Base-by-base conservation (phyloP, 1,140 invertebrate genomes). In the Lepeophtheirus salmonis region DNA sequence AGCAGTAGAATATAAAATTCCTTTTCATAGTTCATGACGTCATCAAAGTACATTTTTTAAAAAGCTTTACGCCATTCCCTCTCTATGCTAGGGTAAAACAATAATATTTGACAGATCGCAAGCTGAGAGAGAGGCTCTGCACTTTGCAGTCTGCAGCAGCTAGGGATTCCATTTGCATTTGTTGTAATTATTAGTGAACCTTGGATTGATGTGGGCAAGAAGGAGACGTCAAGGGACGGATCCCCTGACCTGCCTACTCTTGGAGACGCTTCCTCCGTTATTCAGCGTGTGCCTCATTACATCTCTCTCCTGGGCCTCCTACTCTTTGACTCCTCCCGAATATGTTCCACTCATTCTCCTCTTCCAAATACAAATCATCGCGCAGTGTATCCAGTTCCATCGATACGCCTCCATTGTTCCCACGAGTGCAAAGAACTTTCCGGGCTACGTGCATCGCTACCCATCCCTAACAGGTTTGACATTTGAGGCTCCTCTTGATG, bases 371-470 rank as follows among this genome's bases (percentile, higher is more conserved):
- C n/a, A n/a, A n/a, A 50, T 50, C 16, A 3, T 50, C 16, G 49
- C 49, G 16, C 16, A 50, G 16, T 50, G 49, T n/a, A 20, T 50
- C 49, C 16, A 17, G 49, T 50, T 50, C 12, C 12, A 2, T n/a
- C 49, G 16, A 2, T 17, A 50, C 10, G 16, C 16, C 16, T n/a
- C 49, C 49, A 50, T 18, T n/a, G 49, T 50, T 18, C 16, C 16
- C 12, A 20, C 20, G 49, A 17, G 16, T n/a, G 16, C 49, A n/a
- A 50, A 50, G 49, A 50, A 50, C 49, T 50, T 54, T 20, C 21
- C 52, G 21, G 52, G 16, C 52, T 54, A 54, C 21, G 22, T 54
- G 16, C 52, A 54, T 22, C 52, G 52, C 16, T 54, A 54, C 16
- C 52, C 52, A 1, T 54, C 52, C 2, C 22, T 54, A 14, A 54